Base-by-base conservation (phyloP, 2,797 vertebrate species). In the Pseudotriccus pelzelni region DNA sequence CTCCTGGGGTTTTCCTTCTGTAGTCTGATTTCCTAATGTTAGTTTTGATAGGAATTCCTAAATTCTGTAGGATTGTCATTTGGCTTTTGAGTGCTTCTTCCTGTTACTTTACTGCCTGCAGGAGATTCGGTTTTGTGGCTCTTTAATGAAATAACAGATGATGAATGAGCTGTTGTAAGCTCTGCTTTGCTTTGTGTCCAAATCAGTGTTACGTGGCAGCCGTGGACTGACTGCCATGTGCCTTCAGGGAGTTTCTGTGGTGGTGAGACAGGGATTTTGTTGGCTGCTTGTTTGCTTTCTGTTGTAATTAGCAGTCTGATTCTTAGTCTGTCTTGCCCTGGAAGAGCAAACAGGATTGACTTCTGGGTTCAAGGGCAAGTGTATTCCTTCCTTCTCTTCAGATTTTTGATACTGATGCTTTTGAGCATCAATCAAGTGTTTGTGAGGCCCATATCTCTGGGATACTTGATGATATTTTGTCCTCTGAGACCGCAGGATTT, bases 251-350 rank as follows among this genome's bases (percentile, higher is more conserved):
- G 30, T 83, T 88, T 91, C 85, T 14, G 4, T 43, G 28, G 24
- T 62, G 52, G 6, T 20, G 34, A 89, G 79, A 60, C 3, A 27
- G 18, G 17, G 12, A n/a, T 63, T 63, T 63, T 70, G 16, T 50
- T 76, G 49, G 21, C 47, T 90, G 14, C 11, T 46, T 44, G 14
- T 12, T 84, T 87, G 21, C 22, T 74, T 88, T 84, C 63, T 83
- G 12, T 60, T 93, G 74, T 77, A 78, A 50, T 89, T 91, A 75
- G 25, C 28, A 76, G 14, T 59, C 55, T 88, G 47, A 63, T 52
- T 63, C 39, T 55, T 68, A 56, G 20, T 43, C 59, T 91, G 47
- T 50, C 13, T 63, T 84, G 27, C 16, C 14, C 14, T 91, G 43
- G 4, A 62, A 76, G 25, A 80, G 70, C 39, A 73, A 3, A 59